Evolutionary conservation across 1,140 invertebrate genomes (phyloP), one percentile per base, ranked within the genome.

Genomic region (Hydropsyche tenuis): DNA sequence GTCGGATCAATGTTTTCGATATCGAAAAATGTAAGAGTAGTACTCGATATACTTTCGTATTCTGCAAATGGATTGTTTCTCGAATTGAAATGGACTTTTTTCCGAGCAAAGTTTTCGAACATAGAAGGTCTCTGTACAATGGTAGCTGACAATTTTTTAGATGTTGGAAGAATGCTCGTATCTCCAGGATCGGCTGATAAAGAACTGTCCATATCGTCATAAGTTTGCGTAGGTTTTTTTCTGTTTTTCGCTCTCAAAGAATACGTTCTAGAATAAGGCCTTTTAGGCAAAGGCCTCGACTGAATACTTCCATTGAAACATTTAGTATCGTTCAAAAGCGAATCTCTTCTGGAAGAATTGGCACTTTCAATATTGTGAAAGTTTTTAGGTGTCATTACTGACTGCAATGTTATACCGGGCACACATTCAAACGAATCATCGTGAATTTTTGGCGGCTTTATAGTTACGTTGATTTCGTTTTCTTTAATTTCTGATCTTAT

Each of bases 101-200:
- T 84, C 6, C 80, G 75, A 0, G 79, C 74, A 1, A 80, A 53
- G 18, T 83, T 81, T 16, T 83, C 81, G 63, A 85, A 84, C 64
- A 84, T 82, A 68, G 80, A 81, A 18, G 83, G 81, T 1, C 80
- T 81, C 75, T 81, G 85, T 82, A 85, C 82, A 46, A 82, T 82
- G 4, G 83, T 81, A 25, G 81, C 79, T 9, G 83, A 84, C 60
- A 89, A 79, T 80, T 86, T 88, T 22, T 81, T 81, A 48, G 85
- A 84, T 65, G 88, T 89, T 5, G 86, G 80, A 22, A 87, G 79
- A 51, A 88, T 82, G 76, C 85, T 86, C 18, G 84, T 83, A 64
- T 88, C 87, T 0, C 86, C 87, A 25, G 81, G 80, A 77, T 87
- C 87, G 3, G 86, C 86, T n/a, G 86, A 87, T 69, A 87, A 79